Evolutionary conservation across 2,113 vertebrate species (phyloP).

Genomic region (Barnardius zonarius): DNA sequence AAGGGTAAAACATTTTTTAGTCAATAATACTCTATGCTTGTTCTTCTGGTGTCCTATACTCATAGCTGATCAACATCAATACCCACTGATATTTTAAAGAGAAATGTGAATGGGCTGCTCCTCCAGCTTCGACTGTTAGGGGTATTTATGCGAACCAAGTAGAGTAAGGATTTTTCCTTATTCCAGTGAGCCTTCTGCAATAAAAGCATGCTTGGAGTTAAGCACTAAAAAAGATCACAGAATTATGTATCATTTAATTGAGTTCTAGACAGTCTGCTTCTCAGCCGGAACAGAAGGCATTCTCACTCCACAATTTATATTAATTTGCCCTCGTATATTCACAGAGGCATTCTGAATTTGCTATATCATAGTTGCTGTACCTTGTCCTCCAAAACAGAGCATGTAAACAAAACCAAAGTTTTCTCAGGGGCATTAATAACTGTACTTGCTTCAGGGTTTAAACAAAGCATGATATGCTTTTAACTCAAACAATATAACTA

Average conservation of each 20-base stretch:
- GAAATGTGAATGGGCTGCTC: background rate
- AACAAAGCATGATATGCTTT: background rate
- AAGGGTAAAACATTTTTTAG: background rate
- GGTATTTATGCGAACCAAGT: background rate
- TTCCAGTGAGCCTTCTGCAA: background rate
- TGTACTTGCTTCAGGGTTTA: background rate
- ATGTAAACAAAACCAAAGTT: background rate
- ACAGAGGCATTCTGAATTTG: background rate
- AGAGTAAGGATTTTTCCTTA: background rate
- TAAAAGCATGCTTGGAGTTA: background rate
- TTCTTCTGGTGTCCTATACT: background rate
- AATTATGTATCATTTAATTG: background rate
- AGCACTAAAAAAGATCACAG: background rate
- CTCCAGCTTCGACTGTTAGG: background rate
- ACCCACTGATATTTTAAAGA: background rate
- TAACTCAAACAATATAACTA: slow-evolving; percentile 5
- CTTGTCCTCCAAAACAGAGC: background rate
- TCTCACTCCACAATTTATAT: background rate
- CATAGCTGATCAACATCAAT: background rate
- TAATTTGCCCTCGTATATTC: background rate
- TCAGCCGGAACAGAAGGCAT: background rate
- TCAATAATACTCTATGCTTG: background rate
- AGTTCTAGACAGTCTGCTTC: background rate
- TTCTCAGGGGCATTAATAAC: background rate
- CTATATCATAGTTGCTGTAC: background rate